Evolutionary conservation across 2,888 invertebrate species (phyloP), one percentile per base, ranked within the genome.

Genomic region (Ophioninae sp.): DNA sequence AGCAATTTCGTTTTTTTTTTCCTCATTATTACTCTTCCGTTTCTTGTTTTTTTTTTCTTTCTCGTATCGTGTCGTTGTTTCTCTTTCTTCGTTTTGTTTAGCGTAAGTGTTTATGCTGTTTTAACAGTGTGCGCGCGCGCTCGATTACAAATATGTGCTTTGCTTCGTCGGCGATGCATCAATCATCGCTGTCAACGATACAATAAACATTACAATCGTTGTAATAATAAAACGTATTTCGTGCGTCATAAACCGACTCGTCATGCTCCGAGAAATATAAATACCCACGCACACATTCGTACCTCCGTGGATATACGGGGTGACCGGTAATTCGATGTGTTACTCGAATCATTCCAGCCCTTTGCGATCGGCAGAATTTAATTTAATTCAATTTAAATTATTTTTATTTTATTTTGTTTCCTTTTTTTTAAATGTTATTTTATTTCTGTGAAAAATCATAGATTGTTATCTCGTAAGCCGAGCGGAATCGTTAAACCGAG

Each of bases 101-200:
- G 76, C 78, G 64, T 72, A 73, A 84, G 76, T 78, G 64, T 84
- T 76, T 68, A 84, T 72, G 57, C 77, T 81, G 64, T 81, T 81
- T 56, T 67, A 81, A 84, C 77, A 83, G 78, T 75, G 78, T 62
- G 17, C 2, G 59, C 68, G 79, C 20, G 57, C 56, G 64, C 65
- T 78, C 70, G 59, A 83, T 78, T 64, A 74, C 75, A 84, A 72
- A 79, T 78, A 78, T 75, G 83, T 81, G 83, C 74, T 79, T 72
- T 61, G 68, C 69, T 82, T 75, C 68, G 68, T 81, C 77, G 74
- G 73, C 78, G 77, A 79, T 79, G 74, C 72, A 75, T 82, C 65
- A 79, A 73, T 84, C 80, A 84, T 85, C 79, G 74, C 79, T 80
- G 56, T 82, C 78, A 70, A 70, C 78, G 78, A 39, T 70, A 68